Percentiles rank a stretch among this genome's conserved stretches.
Evolutionary conservation across 1,140 invertebrate species (phyloP).

Genomic region (Leptinotarsa defecta): DNA sequence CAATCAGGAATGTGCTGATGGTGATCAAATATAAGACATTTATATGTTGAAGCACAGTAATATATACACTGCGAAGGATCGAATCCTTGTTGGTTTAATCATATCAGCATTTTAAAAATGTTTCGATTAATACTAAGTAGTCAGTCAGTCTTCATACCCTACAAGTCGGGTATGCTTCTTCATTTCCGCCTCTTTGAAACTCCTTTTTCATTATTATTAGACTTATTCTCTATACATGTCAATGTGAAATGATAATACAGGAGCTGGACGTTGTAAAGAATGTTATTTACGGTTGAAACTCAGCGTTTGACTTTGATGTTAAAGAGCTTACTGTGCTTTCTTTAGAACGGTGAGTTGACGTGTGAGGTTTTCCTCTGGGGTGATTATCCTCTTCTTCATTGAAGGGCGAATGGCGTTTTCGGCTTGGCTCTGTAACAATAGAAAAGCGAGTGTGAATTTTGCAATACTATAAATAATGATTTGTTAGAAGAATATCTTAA

Average conservation of each 20-base stretch:
- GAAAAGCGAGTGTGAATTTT: neutral
- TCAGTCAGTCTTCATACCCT: conserved; percentile 30
- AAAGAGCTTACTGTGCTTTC: conserved; percentile 57
- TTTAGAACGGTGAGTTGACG: conserved; percentile 64
- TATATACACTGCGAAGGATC: conserved; percentile 1
- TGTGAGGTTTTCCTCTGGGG: conserved; percentile 62
- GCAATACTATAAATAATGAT: too few relatives aligned
- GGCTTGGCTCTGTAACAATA: conserved; percentile 50
- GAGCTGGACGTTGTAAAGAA: neutral
- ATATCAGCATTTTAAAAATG: conserved; percentile 13
- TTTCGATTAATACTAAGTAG: conserved; percentile 22
- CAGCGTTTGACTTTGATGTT: neutral
- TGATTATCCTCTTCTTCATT: conserved; percentile 64
- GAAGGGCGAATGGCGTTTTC: conserved; percentile 48
- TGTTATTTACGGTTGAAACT: neutral
- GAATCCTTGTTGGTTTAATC: neutral
- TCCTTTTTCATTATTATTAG: neutral
- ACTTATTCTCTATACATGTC: neutral
- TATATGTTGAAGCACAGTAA: conserved; percentile 11
- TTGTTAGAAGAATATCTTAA: too few relatives aligned
- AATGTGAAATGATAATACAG: neutral
- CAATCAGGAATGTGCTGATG: conserved; percentile 10
- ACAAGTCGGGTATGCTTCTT: neutral
- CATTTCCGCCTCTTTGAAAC: neutral
- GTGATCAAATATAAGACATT: conserved; percentile 4